phyloP scores from a whole-genome alignment of 1,140 invertebrate species.

The Ganaspis sp. region DNA sequence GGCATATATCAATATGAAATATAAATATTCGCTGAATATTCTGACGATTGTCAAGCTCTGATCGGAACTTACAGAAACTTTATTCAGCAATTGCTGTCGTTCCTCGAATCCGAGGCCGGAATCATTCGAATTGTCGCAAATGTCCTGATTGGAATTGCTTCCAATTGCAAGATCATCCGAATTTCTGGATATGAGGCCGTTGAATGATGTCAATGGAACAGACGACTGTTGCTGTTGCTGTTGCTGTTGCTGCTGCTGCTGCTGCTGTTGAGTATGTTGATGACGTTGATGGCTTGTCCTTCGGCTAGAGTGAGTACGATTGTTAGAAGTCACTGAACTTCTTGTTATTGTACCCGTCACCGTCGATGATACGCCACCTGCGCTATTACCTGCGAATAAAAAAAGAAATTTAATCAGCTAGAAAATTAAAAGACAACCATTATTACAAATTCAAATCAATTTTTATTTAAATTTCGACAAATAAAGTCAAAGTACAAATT shows the following conservation, averaged over 20 bases:
- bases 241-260: conserved; percentile 53
- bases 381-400: conserved; percentile 58
- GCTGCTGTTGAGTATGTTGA: conserved; percentile 51
- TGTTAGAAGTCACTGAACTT: conserved; percentile 43
- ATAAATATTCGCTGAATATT: not conserved
- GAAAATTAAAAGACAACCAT: not conserved
- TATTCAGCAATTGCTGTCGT: conserved; percentile 62
- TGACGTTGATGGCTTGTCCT: conserved; percentile 55
- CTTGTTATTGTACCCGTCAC: conserved; percentile 63
- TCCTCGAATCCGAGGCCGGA: conserved; percentile 88
- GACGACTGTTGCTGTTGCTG: conserved; percentile 51
- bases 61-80: conserved; percentile 57
- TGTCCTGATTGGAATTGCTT: conserved; percentile 61
- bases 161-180: conserved; percentile 65
- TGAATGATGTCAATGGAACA: conserved; percentile 54
- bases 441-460: not conserved
- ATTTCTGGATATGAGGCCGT: conserved; percentile 48
- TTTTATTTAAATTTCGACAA: not conserved
- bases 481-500: no score
- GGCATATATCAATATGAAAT: no score
- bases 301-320: conserved; percentile 35
- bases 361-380: conserved; percentile 60
- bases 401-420: conserved; percentile 3
- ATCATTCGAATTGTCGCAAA: conserved; percentile 89
- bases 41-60: not conserved